Evolutionary conservation across 2,113 vertebrate species (phyloP).

Genomic region (Lepus timidus): DNA sequence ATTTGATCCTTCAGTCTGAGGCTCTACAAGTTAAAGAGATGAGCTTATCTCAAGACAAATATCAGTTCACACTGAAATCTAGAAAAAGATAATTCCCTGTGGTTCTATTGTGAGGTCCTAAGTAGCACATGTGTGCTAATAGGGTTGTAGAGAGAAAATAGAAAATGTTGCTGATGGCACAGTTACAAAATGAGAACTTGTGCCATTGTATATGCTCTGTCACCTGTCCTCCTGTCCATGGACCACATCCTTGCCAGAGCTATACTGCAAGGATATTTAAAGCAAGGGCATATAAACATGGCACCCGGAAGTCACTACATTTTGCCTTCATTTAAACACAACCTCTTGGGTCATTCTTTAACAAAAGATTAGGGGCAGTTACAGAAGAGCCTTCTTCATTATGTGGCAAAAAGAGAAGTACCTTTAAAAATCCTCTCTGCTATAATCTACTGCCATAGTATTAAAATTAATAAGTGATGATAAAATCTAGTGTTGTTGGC

Average conservation of each 20-base stretch:
- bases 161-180: background rate
- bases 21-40: constrained; percentile 3
- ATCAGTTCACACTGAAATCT: background rate
- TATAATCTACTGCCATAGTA: background rate
- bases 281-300: background rate
- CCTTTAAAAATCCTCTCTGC: constrained; percentile 21
- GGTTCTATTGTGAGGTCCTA: background rate
- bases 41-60: background rate
- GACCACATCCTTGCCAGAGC: background rate
- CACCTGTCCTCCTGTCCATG: background rate
- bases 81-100: background rate
- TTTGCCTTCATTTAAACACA: constrained; percentile 25
- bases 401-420: background rate
- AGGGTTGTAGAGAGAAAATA: background rate
- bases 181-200: background rate
- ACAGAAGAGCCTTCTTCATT: background rate
- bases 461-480: constrained; percentile 34
- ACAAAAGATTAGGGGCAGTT: background rate
- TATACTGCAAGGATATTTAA: background rate
- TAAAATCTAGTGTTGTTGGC: background rate
- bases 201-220: background rate
- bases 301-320: background rate
- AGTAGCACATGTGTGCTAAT: background rate
- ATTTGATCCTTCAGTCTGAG: background rate
- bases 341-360: constrained; percentile 11